A percentile compares a stretch with the other conserved stretches of the same genome.
phyloP scores from a whole-genome alignment of 1,140 invertebrate genomes.

The Heliconius himera region DNA sequence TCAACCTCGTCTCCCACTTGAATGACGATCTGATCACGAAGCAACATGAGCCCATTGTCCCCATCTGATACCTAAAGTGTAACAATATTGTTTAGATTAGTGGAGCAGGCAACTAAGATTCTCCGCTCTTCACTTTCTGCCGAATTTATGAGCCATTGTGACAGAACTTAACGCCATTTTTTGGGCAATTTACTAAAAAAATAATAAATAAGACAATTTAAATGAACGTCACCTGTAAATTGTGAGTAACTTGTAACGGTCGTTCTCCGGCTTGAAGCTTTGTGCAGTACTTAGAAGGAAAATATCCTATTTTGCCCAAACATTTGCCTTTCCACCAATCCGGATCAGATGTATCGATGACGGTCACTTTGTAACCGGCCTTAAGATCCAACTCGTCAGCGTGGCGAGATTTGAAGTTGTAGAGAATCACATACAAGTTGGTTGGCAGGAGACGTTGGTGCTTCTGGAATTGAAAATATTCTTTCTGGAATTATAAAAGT shows the following conservation, averaged over 20 bases:
- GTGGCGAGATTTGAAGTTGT: constrained; percentile 97
- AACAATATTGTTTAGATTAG: neutral
- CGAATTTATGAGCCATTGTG: too few relatives aligned
- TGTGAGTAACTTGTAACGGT: constrained; percentile 91
- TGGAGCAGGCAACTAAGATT: too few relatives aligned
- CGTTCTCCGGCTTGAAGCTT: constrained; percentile 94
- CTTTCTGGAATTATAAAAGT: too few relatives aligned
- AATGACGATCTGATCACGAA: constrained; percentile 89
- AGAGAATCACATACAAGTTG: constrained; percentile 96
- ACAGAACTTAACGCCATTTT: too few relatives aligned
- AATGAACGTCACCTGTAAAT: constrained; percentile 78
- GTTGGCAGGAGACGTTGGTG: constrained; percentile 92
- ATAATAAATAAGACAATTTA: neutral
- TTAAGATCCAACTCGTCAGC: constrained; percentile 96
- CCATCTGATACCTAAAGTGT: constrained; percentile 83
- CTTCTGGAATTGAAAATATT: constrained; percentile 83
- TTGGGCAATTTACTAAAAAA: too few relatives aligned
- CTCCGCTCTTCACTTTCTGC: too few relatives aligned
- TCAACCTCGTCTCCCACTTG: constrained; percentile 95
- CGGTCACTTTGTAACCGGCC: constrained; percentile 96
- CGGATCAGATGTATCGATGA: constrained; percentile 95
- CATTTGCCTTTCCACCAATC: constrained; percentile 99
- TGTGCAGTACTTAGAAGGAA: constrained; percentile 96
- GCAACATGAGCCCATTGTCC: constrained; percentile 84
- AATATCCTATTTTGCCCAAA: constrained; percentile 94